Conservation (phyloP, 1,140 invertebrate genomes). For the Achatina immaculata region DNA sequence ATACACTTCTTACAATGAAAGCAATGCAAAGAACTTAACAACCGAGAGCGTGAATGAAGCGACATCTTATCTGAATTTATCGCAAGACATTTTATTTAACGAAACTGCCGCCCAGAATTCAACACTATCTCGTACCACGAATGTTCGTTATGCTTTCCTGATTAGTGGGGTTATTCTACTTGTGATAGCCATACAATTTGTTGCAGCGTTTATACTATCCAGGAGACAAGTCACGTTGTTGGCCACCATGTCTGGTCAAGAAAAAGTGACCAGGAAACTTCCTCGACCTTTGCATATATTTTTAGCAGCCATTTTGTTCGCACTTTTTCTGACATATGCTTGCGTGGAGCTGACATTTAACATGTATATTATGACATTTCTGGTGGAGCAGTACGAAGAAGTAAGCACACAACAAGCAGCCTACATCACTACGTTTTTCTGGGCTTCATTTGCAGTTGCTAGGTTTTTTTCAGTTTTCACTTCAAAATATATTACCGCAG, state of each 20-base stretch:
- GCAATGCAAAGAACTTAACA: too few species aligned
- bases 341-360: slow-evolving; percentile 51
- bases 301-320: slow-evolving; percentile 16
- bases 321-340: slow-evolving; percentile 43
- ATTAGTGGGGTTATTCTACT: slow-evolving; percentile 31
- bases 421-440: slow-evolving; percentile 14
- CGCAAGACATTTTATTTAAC: too few species aligned
- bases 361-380: slow-evolving; percentile 47
- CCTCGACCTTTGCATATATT: slow-evolving; percentile 37
- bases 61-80: too few species aligned
- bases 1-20: too few species aligned
- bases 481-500: background rate
- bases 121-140: background rate
- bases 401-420: background rate
- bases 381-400: slow-evolving; percentile 28
- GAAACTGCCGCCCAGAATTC: too few species aligned
- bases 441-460: slow-evolving; percentile 17
- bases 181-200: slow-evolving; percentile 22
- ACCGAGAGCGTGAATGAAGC: too few species aligned
- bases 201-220: background rate
- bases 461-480: slow-evolving; percentile 22
- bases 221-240: background rate
- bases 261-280: background rate
- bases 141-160: slow-evolving; percentile 37
- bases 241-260: background rate